Evolutionary conservation across 2,797 vertebrate genomes (phyloP).

Genomic region (Enteromius paludinosus): DNA sequence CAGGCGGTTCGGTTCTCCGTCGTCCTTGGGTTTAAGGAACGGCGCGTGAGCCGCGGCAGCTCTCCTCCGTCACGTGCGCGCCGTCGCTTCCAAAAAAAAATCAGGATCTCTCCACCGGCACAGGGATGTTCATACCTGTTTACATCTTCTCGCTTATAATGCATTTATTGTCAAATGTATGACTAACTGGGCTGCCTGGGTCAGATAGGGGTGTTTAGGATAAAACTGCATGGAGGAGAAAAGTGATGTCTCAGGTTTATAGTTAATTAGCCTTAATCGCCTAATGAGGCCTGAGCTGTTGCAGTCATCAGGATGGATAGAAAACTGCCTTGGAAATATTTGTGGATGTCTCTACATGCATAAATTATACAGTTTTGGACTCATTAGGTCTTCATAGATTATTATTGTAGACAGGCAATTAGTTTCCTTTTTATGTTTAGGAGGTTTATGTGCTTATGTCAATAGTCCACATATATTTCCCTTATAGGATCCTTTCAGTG

Average conservation of each 20-base stretch:
- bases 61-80: constrained; percentile 64
- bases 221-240: neutral
- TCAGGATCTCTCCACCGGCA: constrained; percentile 62
- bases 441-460: neutral
- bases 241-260: neutral
- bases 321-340: neutral
- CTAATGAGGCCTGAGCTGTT: constrained; percentile 15
- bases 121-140: constrained; percentile 1
- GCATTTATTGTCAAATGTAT: neutral
- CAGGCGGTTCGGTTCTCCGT: constrained; percentile 64
- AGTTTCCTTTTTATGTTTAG: neutral
- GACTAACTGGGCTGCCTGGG: neutral
- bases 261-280: neutral
- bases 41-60: constrained; percentile 58
- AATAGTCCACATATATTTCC: neutral
- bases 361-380: neutral
- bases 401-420: neutral
- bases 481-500: neutral
- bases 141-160: neutral
- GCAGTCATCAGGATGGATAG: neutral
- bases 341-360: neutral
- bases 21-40: constrained; percentile 62
- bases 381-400: neutral
- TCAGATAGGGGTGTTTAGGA: neutral
- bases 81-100: constrained; percentile 63